Conservation (phyloP, 2,888 invertebrate genomes). For the Homarus gammarus region DNA sequence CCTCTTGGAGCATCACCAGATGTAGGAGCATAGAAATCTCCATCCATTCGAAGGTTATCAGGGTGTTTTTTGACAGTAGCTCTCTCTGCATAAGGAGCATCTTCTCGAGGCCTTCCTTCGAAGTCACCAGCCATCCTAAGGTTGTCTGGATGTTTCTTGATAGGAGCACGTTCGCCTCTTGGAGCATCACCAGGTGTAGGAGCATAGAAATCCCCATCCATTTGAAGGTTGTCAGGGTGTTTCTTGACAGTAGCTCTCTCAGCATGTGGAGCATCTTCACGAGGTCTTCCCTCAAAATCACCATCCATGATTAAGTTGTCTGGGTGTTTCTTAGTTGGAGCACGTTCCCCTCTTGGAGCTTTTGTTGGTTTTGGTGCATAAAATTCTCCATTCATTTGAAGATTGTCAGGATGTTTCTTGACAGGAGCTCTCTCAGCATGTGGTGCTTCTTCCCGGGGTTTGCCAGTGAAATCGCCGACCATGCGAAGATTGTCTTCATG, state of each 20-base stretch:
- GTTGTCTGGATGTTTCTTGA: conserved; percentile 70
- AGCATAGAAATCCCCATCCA: conserved; percentile 82
- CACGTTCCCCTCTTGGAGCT: conserved; percentile 75
- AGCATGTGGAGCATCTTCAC: conserved; percentile 80
- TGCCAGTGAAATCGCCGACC: conserved; percentile 79
- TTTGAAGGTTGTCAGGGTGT: conserved; percentile 80
- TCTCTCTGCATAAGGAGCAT: conserved; percentile 71
- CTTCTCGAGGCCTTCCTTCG: conserved; percentile 43
- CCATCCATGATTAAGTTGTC: conserved; percentile 65
- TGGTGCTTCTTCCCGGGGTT: conserved; percentile 79
- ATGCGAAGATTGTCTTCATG: conserved; percentile 77
- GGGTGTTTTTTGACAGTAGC: conserved; percentile 38
- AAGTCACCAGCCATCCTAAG: conserved; percentile 77
- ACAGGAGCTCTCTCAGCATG: conserved; percentile 60
- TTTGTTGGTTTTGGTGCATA: conserved; percentile 80
- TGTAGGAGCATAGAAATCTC: conserved; percentile 26
- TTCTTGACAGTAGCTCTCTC: conserved; percentile 79
- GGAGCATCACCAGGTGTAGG: conserved; percentile 79
- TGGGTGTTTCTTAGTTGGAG: conserved; percentile 41
- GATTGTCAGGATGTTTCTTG: conserved; percentile 68
- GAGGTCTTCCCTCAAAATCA: conserved; percentile 77
- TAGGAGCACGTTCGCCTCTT: conserved; percentile 69
- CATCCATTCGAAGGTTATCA: conserved; percentile 70
- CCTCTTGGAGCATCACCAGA: conserved; percentile 40
- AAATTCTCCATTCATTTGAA: conserved; percentile 77